Evolutionary conservation across 2,888 invertebrate species (phyloP), one percentile per base, ranked within the genome.

Genomic region (Himalopsyche kuldschensis): DNA sequence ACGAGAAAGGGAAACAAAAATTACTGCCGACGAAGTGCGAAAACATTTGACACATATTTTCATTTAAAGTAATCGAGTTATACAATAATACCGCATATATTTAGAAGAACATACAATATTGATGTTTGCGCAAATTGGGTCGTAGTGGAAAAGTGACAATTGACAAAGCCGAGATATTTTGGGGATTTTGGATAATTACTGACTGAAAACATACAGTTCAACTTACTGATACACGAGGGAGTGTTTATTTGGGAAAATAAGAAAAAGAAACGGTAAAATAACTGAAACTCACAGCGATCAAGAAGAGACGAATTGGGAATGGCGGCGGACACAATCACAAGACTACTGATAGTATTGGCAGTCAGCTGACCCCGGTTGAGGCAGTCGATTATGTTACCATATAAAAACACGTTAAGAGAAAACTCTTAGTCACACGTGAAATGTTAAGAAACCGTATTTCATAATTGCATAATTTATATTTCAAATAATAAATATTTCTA

Each of bases 251-350:
- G 17, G 32, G n/a, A 35, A 35, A 35, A 76, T 76, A 35, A 32
- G 35, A 35, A 31, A 76, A 55, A n/a, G 20, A 55, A 2, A 79
- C n/a, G n/a, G 30, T 31, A 55, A 79, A 79, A 31, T 20, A 32
- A 63, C 78, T 41, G 63, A 30, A 90, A 92, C 92, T 92, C 90
- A 92, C 92, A 82, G 88, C 88, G 90, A 90, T 90, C 88, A 89
- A 90, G 90, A 90, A 91, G 90, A 91, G 91, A 89, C 90, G 90
- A 90, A 89, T 90, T 89, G 89, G 91, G 91, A 91, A 92, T 91
- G 91, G 92, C 91, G 91, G 91, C 91, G 90, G 87, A 88, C 88
- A 90, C 90, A 90, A 91, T 90, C 91, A 92, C 92, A 92, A 91
- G 92, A 92, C 91, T 91, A 90, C 90, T 90, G 91, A 91, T 92